A percentile compares a stretch with the other conserved stretches of the same genome.
Conservation (phyloP, 30 jellyfish, hydroid and myxozoan species). For the Turritopsis rubra region DNA sequence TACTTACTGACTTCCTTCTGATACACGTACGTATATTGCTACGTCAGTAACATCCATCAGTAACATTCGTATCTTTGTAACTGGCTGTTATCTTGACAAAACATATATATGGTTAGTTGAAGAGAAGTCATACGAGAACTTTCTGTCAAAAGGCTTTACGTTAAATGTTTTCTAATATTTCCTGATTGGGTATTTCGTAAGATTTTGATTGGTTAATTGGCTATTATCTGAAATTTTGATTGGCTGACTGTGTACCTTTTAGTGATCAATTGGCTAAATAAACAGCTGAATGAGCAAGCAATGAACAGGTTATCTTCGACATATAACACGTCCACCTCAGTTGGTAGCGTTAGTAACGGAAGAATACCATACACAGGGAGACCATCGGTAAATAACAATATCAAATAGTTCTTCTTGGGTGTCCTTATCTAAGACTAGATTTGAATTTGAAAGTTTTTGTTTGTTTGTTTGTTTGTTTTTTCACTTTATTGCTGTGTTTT, state of each 20-base stretch:
- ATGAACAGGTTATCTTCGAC: conserved; percentile 28
- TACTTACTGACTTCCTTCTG: no score
- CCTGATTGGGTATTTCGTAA: background rate
- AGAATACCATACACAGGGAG: conserved; percentile 6
- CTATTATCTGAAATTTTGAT: background rate
- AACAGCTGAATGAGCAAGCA: conserved; percentile 65
- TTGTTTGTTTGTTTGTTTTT: background rate
- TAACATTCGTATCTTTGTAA: no score
- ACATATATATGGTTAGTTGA: no score
- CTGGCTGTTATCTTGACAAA: no score
- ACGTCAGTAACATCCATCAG: no score
- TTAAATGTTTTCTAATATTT: no score
- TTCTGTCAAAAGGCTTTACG: no score
- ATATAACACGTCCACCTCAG: conserved; percentile 12
- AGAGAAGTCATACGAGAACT: no score
- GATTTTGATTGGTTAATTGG: background rate
- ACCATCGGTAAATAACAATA: background rate
- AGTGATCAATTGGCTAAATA: conserved; percentile 81
- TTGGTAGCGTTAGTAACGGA: background rate
- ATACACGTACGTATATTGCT: no score
- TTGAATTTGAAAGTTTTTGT: background rate
- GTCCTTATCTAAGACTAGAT: background rate
- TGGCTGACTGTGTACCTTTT: background rate
- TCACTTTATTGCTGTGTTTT: background rate
- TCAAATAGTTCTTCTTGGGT: background rate